Evolutionary conservation across 2,888 invertebrate species (phyloP), one percentile per base, ranked within the genome.

Genomic region (Carpatolechia fugitivella): DNA sequence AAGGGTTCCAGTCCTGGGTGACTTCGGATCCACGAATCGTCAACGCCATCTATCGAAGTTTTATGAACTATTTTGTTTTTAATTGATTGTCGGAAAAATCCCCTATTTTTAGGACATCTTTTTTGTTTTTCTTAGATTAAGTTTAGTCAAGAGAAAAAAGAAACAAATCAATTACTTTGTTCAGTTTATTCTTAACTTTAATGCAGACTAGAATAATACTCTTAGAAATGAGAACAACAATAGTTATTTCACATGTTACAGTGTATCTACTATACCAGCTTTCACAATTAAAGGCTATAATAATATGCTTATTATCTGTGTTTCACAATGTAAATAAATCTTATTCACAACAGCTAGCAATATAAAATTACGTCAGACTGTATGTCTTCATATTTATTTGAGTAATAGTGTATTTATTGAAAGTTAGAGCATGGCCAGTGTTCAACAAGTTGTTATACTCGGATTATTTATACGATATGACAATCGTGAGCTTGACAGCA

Each of bases 121-220:
- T n/a, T n/a, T n/a, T n/a, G n/a, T n/a, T n/a, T n/a, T n/a, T n/a
- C n/a, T n/a, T n/a, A n/a, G n/a, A n/a, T n/a, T n/a, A n/a, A n/a
- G n/a, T n/a, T n/a, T n/a, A n/a, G n/a, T n/a, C n/a, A n/a, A n/a
- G n/a, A n/a, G n/a, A n/a, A 50, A 60, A 81, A 70, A 72, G 65
- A 85, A 81, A 80, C 68, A 69, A 70, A 61, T 53, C 61, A 24
- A 63, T 78, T 68, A 82, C 72, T 83, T 87, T 86, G 85, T 86
- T 88, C 87, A 82, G 78, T 90, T 89, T 90, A 89, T 88, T 87
- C 89, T 90, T 90, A 90, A 89, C 78, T 86, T 87, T 89, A 90
- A 90, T 89, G 89, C 90, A 88, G 90, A 90, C 90, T 90, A 90
- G 90, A 89, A 90, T 90, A 90, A 90, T 90, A 90, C 90, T 90